Evolutionary conservation across 1,140 invertebrate species (phyloP).

Genomic region (Charaxes varanes): DNA sequence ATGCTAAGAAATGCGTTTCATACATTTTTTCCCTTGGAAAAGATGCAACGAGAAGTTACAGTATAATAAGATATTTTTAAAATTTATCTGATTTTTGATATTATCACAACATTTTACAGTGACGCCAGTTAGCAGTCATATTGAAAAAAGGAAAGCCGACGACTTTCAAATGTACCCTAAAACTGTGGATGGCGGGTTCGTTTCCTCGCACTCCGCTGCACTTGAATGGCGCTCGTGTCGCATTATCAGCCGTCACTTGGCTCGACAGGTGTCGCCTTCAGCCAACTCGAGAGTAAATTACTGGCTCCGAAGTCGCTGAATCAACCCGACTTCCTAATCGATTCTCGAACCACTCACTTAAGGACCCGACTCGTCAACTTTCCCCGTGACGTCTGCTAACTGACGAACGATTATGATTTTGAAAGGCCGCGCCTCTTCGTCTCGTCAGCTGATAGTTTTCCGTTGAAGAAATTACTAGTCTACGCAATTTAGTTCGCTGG

Average conservation of each 20-base stretch:
- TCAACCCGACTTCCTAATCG: constrained; percentile 67
- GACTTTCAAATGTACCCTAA: constrained; percentile 10
- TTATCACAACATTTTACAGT: too few species aligned
- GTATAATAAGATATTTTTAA: too few species aligned
- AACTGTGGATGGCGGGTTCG: constrained; percentile 29
- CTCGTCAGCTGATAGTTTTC: too few species aligned
- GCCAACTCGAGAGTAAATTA: constrained; percentile 73
- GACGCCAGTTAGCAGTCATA: too few species aligned
- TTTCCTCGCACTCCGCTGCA: constrained; percentile 51
- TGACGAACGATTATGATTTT: not conserved
- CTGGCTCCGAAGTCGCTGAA: constrained; percentile 69
- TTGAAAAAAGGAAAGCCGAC: not conserved
- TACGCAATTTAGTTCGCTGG: too few species aligned
- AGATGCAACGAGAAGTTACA: too few species aligned
- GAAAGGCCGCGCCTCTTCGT: too few species aligned
- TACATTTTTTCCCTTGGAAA: too few species aligned
- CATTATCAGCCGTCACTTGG: constrained; percentile 70
- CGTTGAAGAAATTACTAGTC: too few species aligned
- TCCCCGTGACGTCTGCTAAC: constrained; percentile 22
- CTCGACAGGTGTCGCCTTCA: constrained; percentile 71
- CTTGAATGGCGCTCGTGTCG: constrained; percentile 65
- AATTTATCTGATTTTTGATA: too few species aligned
- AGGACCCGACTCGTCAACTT: constrained; percentile 39
- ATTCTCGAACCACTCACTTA: constrained; percentile 61
- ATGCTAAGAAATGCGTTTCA: too few species aligned